phyloP scores from a whole-genome alignment of 1,140 invertebrate species.

The Elymnias hypermnestra region DNA sequence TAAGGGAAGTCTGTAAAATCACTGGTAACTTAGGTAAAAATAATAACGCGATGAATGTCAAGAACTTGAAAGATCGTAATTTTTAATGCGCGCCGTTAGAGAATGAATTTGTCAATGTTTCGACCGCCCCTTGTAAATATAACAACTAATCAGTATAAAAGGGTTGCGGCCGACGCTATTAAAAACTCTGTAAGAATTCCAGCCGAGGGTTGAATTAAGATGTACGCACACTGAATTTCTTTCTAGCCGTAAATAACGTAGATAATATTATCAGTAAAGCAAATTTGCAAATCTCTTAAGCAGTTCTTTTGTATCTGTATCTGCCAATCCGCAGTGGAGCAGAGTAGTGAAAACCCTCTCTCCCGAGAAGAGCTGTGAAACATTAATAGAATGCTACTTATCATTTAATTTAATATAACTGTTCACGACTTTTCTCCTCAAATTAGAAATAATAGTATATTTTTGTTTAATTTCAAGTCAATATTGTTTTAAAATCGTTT shows the following conservation, averaged over 20 bases:
- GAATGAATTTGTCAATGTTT: conserved; percentile 6
- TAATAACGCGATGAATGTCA: background rate
- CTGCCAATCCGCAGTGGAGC: too few relatives aligned
- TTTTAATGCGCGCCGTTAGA: background rate
- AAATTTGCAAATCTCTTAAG: too few relatives aligned
- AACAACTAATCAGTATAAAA: conserved; percentile 73
- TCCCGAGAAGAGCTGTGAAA: too few relatives aligned
- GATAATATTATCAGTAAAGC: too few relatives aligned
- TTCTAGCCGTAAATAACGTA: conserved; percentile 1
- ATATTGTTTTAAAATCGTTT: too few relatives aligned
- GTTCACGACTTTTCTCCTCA: too few relatives aligned
- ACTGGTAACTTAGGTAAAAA: background rate
- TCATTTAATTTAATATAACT: too few relatives aligned
- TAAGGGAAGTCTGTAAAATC: background rate
- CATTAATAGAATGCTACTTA: too few relatives aligned
- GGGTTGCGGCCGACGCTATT: conserved; percentile 66
- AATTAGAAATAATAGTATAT: too few relatives aligned
- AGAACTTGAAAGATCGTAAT: background rate
- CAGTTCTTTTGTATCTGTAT: too few relatives aligned
- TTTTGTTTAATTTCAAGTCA: too few relatives aligned
- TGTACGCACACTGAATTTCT: conserved; percentile 8
- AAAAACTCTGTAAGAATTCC: conserved; percentile 70
- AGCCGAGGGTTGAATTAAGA: conserved; percentile 33
- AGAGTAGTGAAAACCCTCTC: too few relatives aligned
- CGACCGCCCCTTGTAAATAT: conserved; percentile 32